These are phyloP conservation scores for Apodemia zela DNA, from an alignment of 2,888 invertebrate species.

Conservation along the genomic window DNA sequence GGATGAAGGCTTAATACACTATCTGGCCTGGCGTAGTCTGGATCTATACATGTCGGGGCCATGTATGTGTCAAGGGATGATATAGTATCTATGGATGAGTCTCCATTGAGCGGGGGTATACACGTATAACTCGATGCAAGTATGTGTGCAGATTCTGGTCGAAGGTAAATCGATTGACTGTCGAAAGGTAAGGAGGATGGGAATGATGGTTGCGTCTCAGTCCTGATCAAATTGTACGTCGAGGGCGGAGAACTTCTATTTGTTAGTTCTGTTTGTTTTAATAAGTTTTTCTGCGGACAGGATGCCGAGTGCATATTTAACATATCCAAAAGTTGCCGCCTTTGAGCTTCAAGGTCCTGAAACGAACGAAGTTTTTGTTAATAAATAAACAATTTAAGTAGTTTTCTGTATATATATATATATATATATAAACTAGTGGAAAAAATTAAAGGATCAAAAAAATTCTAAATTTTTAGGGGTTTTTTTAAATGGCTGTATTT, in stretches of 20 bases:
- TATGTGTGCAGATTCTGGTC: constrained; percentile 76
- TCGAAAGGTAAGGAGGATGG: constrained; percentile 56
- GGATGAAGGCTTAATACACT: constrained; percentile 67
- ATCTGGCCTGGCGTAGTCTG: constrained; percentile 66
- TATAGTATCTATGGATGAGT: constrained; percentile 64
- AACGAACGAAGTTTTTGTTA: constrained; percentile 34
- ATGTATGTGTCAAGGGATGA: constrained; percentile 65
- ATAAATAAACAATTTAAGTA: neutral
- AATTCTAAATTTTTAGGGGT: no score
- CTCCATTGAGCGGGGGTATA: constrained; percentile 58
- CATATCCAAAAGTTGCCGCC: constrained; percentile 89
- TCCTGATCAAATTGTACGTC: constrained; percentile 65
- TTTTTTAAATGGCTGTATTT: no score
- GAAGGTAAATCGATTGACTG: constrained; percentile 70
- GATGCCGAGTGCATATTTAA: constrained; percentile 86
- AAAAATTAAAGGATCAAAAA: no score
- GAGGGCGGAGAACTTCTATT: constrained; percentile 62
- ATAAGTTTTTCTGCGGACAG: constrained; percentile 79
- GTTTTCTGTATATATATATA: no score
- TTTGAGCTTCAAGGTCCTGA: constrained; percentile 89
- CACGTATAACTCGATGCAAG: constrained; percentile 74
- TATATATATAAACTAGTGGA: no score
- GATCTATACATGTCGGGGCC: constrained; percentile 58
- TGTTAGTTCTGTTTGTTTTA: constrained; percentile 10
- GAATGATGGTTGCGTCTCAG: constrained; percentile 69